A percentile compares a stretch with the other conserved stretches of the same genome.
Conservation (phyloP, 2,797 vertebrate genomes). For the Squalus acanthias region DNA sequence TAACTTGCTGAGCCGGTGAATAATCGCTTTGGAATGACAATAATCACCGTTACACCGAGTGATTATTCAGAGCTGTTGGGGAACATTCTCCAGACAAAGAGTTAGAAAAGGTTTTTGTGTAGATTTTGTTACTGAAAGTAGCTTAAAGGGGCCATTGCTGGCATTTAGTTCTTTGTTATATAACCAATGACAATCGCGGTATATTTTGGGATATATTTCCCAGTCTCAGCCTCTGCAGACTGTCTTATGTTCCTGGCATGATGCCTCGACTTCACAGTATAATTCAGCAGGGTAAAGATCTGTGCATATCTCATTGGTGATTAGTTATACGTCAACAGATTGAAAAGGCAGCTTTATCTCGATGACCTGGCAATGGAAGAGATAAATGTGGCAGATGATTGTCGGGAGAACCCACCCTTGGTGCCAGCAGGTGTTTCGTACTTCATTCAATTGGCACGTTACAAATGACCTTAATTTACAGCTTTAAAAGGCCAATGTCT, state of each 20-base stretch:
- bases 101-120: not conserved
- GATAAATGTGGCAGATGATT: not conserved
- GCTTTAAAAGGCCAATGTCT: not conserved
- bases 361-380: not conserved
- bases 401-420: not conserved
- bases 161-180: not conserved
- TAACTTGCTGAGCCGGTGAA: not conserved
- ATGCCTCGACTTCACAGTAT: not conserved
- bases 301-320: not conserved
- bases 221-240: not conserved
- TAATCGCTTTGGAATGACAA: not conserved
- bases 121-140: not conserved
- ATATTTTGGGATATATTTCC: not conserved
- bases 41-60: not conserved
- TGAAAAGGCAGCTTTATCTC: not conserved
- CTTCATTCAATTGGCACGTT: not conserved
- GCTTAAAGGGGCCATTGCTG: not conserved
- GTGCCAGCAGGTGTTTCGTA: not conserved
- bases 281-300: not conserved
- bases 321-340: conserved; percentile 11
- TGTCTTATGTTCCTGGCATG: not conserved
- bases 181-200: not conserved
- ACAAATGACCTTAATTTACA: not conserved
- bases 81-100: not conserved
- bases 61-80: not conserved